These are phyloP conservation scores for Hermatobates lingyangjiaoensis DNA, from an alignment of 1,140 invertebrate genomes.

Conservation along the genomic window DNA sequence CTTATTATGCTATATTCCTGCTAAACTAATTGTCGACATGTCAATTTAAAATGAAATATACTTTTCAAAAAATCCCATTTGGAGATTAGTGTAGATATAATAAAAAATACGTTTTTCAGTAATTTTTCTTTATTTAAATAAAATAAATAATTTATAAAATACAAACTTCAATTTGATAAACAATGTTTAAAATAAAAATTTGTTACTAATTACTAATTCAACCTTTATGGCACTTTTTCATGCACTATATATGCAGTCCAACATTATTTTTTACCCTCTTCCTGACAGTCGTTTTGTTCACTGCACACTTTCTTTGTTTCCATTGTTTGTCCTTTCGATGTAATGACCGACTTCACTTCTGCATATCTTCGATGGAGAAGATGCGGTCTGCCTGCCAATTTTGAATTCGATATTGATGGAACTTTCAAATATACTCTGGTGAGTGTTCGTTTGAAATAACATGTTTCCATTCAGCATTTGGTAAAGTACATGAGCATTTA, in stretches of 20 bases:
- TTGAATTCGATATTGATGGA: slow-evolving; percentile 12
- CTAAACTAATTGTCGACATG: too few species aligned
- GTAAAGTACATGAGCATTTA: slow-evolving; percentile 14
- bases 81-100: too few species aligned
- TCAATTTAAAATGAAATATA: too few species aligned
- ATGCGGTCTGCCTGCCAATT: slow-evolving; percentile 10
- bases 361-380: slow-evolving; percentile 5
- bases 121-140: too few species aligned
- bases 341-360: slow-evolving; percentile 10
- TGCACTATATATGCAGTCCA: slow-evolving; percentile 2
- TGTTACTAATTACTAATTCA: too few species aligned
- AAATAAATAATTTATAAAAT: too few species aligned
- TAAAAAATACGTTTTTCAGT: too few species aligned
- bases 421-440: slow-evolving; percentile 11
- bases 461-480: slow-evolving; percentile 12
- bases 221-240: slow-evolving; percentile 1
- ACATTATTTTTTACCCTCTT: slow-evolving; percentile 10
- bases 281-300: slow-evolving; percentile 15
- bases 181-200: too few species aligned
- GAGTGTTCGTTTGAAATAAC: slow-evolving; percentile 11
- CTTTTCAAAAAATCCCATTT: too few species aligned
- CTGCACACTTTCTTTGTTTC: slow-evolving; percentile 16
- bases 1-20: too few species aligned
- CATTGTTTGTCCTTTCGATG: slow-evolving; percentile 12
- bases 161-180: too few species aligned